Percentiles rank a stretch among this genome's conserved stretches.
phyloP scores from a whole-genome alignment of 2,797 vertebrate species.

The Hypotaenidia philippensis region DNA sequence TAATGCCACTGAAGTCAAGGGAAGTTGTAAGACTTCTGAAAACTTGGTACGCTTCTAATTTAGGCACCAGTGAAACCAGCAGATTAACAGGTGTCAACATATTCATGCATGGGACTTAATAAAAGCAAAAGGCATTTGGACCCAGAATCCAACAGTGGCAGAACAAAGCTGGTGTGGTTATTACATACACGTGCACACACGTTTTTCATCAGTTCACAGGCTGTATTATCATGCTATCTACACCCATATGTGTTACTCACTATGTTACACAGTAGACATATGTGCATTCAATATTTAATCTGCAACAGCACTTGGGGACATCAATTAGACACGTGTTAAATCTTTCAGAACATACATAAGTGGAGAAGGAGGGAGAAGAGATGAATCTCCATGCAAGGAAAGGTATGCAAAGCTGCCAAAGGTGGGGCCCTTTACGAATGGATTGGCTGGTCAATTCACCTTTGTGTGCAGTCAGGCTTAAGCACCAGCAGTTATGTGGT shows the following conservation, averaged over 20 bases:
- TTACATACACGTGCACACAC: not conserved
- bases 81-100: not conserved
- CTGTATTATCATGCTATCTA: not conserved
- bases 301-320: not conserved
- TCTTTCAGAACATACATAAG: not conserved
- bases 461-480: not conserved
- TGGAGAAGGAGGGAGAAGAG: not conserved
- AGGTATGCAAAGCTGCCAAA: not conserved
- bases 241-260: not conserved
- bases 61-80: not conserved
- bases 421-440: not conserved
- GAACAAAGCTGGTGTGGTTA: not conserved
- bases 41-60: not conserved
- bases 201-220: not conserved
- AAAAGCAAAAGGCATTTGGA: not conserved
- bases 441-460: not conserved
- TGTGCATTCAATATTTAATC: not conserved
- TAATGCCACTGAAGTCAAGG: not conserved
- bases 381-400: not conserved
- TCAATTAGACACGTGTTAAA: not conserved
- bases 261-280: not conserved
- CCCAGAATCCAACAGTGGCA: not conserved
- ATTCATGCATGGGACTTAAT: not conserved
- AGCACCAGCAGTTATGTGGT: fast-evolving
- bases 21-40: not conserved